phyloP scores from a whole-genome alignment of 2,888 invertebrate species.

The Thysanoteuthis rhombus region DNA sequence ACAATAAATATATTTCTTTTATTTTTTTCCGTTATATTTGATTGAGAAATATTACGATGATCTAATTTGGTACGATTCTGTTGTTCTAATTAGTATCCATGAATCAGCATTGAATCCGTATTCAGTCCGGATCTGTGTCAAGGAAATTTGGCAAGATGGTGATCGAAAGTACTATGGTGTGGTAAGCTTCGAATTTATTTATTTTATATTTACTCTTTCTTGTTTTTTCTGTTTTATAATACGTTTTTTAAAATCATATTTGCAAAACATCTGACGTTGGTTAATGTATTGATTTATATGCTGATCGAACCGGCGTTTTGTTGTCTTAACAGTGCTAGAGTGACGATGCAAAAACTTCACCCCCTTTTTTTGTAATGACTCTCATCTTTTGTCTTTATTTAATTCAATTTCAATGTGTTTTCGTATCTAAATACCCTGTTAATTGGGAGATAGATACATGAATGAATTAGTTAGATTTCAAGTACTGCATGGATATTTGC shows the following conservation, averaged over 20 bases:
- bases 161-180: conserved; percentile 97
- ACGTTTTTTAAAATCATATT: neutral
- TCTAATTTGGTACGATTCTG: neutral
- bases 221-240: neutral
- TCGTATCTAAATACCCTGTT: neutral
- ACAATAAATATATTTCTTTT: neutral
- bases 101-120: neutral
- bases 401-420: neutral
- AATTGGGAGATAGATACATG: neutral
- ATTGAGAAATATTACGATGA: neutral
- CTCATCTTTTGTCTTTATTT: neutral
- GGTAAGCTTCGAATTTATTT: conserved; percentile 73
- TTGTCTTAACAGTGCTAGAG: neutral
- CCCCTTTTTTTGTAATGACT: neutral
- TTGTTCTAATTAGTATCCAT: neutral
- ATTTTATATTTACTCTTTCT: neutral
- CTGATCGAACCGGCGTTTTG: neutral
- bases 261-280: neutral
- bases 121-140: neutral
- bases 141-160: conserved; percentile 79
- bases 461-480: neutral
- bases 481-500: neutral
- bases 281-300: neutral
- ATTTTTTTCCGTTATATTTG: neutral
- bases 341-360: neutral